Conservation (phyloP, 2,888 invertebrate species). For the Laspeyria flexula region DNA sequence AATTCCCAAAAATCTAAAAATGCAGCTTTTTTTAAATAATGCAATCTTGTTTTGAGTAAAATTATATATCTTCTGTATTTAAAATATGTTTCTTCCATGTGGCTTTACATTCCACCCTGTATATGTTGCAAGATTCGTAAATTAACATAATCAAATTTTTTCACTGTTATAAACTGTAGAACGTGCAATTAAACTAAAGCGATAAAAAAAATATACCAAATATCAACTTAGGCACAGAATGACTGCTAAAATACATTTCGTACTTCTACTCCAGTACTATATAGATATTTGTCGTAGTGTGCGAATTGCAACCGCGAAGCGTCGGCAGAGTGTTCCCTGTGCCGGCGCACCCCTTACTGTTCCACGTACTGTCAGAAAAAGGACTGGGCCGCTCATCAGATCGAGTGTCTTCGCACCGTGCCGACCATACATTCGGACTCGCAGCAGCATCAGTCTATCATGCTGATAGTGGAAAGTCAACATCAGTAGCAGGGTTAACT, state of each 20-base stretch:
- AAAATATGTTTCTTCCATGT: too few species aligned
- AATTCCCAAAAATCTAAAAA: too few species aligned
- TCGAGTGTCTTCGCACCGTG: constrained; percentile 92
- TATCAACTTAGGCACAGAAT: neutral
- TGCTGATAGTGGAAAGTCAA: constrained; percentile 94
- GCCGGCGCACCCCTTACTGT: constrained; percentile 94
- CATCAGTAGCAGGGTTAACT: constrained; percentile 77
- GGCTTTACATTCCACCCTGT: too few species aligned
- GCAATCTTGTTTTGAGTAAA: too few species aligned
- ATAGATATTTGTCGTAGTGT: constrained; percentile 84
- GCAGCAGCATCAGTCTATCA: constrained; percentile 90
- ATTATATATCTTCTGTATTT: too few species aligned
- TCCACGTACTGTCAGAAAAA: constrained; percentile 96
- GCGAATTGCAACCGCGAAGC: constrained; percentile 96
- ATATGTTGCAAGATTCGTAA: too few species aligned
- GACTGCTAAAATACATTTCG: neutral
- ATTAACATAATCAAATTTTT: too few species aligned
- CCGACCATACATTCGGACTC: constrained; percentile 78
- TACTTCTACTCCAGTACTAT: neutral
- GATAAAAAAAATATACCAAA: neutral
- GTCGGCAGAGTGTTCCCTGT: constrained; percentile 94
- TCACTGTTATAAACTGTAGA: too few species aligned
- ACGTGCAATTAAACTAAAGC: too few species aligned
- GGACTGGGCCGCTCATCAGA: constrained; percentile 94
- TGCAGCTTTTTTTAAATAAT: too few species aligned